Percentiles rank a stretch among this genome's conserved stretches.
phyloP scores from a whole-genome alignment of 2,113 vertebrate genomes.

The Labeo catla region DNA sequence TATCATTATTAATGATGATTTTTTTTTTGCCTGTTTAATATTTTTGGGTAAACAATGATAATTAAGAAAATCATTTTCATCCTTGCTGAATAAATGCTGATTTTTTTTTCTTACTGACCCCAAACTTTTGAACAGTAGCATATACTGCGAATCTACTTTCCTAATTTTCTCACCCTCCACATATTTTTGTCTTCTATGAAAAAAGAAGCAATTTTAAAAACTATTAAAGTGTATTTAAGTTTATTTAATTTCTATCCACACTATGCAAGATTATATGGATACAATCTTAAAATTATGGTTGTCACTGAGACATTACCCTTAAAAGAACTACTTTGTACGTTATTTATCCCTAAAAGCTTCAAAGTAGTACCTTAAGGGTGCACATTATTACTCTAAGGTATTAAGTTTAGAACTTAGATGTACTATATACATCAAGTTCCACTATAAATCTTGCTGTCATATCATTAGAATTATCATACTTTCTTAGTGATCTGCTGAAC shows the following conservation, averaged over 20 bases:
- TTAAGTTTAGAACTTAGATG: neutral
- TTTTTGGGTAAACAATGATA: no score
- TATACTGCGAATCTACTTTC: neutral
- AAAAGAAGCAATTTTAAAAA: neutral
- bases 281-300: neutral
- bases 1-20: neutral
- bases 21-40: no score
- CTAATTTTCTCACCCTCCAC: neutral
- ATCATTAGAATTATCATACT: neutral
- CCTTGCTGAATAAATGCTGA: neutral
- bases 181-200: neutral
- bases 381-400: neutral
- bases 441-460: neutral
- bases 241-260: neutral
- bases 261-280: neutral
- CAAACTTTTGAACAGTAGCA: neutral
- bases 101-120: neutral
- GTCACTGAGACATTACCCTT: neutral
- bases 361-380: neutral
- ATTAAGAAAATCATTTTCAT: no score
- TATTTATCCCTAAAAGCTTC: neutral
- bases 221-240: neutral
- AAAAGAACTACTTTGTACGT: neutral
- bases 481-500: neutral
- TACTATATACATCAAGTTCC: neutral